Evolutionary conservation across 2,888 invertebrate genomes (phyloP).

Genomic region (Rhyacophila evoluta): DNA sequence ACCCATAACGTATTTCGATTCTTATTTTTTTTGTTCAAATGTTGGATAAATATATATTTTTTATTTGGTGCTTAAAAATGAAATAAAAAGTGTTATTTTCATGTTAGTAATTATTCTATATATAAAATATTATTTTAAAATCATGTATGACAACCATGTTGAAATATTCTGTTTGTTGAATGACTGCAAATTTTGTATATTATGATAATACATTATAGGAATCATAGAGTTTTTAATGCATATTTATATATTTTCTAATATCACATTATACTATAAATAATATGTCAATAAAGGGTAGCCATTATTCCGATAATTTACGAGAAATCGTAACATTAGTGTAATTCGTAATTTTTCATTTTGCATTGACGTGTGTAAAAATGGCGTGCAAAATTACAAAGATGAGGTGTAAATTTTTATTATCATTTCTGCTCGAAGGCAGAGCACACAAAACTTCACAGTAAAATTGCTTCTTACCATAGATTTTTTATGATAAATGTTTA

Average conservation of each 20-base stretch:
- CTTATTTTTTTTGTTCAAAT: not conserved
- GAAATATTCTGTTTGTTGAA: not conserved
- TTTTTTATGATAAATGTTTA: too few relatives aligned
- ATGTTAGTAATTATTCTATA: too few relatives aligned
- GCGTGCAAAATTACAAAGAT: too few relatives aligned
- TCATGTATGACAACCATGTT: not conserved
- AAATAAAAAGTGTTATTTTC: not conserved
- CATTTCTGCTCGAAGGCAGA: too few relatives aligned
- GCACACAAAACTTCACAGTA: too few relatives aligned
- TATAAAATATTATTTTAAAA: not conserved
- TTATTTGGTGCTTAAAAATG: not conserved
- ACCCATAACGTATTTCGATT: too few relatives aligned
- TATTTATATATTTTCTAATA: constrained; percentile 19
- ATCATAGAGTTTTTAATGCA: constrained; percentile 19
- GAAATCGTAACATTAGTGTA: not conserved
- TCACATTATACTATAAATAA: not conserved
- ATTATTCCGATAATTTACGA: not conserved
- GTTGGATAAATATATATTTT: not conserved
- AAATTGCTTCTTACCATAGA: too few relatives aligned
- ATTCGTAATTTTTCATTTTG: not conserved
- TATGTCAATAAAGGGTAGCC: not conserved
- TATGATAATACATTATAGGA: not conserved
- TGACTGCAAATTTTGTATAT: not conserved
- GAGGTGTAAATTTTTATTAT: too few relatives aligned
- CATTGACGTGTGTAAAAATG: too few relatives aligned